Conservation (phyloP, 2,888 invertebrate species). For the Camptogramma bilineatum region DNA sequence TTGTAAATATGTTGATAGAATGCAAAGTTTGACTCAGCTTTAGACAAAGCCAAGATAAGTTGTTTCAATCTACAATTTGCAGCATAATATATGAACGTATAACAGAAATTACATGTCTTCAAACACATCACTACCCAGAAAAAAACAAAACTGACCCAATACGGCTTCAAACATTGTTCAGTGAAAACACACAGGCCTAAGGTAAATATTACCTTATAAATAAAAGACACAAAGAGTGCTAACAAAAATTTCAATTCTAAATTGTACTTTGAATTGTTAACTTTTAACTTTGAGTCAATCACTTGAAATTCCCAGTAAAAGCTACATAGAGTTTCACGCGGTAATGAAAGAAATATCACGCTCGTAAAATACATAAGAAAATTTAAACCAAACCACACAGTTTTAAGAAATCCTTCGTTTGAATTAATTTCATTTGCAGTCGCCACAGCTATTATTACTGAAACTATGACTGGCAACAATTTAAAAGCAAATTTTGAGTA, state of each 20-base stretch:
- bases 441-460: background rate
- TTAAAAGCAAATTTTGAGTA: background rate
- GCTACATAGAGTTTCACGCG: background rate
- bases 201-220: background rate
- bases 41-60: background rate
- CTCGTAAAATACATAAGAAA: background rate
- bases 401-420: background rate
- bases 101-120: conserved; percentile 3
- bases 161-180: conserved; percentile 1
- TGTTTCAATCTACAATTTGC: conserved; percentile 14
- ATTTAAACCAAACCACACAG: background rate
- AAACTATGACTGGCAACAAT: background rate
- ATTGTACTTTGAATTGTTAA: background rate
- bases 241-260: background rate
- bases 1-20: conserved; percentile 8
- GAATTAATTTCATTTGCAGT: background rate
- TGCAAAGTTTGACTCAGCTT: background rate
- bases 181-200: background rate
- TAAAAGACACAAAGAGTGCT: background rate
- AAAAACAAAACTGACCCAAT: conserved; percentile 8
- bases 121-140: background rate
- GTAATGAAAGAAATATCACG: background rate
- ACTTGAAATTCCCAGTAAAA: background rate
- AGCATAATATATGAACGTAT: conserved; percentile 6
- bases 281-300: conserved; percentile 6